phyloP scores from a whole-genome alignment of 2,888 invertebrate genomes.

The Nasonovia ribisnigri region DNA sequence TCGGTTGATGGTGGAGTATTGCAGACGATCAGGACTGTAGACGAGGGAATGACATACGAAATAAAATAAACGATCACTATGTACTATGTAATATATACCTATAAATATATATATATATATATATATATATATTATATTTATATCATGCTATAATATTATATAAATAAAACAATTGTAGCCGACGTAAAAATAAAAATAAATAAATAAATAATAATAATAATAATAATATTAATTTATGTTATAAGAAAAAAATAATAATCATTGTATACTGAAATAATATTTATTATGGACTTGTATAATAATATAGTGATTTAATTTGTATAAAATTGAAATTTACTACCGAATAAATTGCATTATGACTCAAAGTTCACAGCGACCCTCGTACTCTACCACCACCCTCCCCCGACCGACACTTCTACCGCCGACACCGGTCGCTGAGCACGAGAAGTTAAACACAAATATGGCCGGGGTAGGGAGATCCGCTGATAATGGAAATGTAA shows the following conservation, averaged over 20 bases:
- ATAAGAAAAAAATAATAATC: slow-evolving; percentile 25
- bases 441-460: slow-evolving; percentile 33
- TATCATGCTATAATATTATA: not conserved
- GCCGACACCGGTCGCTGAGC: not conserved
- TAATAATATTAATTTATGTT: not conserved
- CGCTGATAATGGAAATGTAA: slow-evolving; percentile 52
- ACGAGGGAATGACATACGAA: too few relatives aligned
- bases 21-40: too few relatives aligned
- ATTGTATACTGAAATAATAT: slow-evolving; percentile 49
- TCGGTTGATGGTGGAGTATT: not conserved
- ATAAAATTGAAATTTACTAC: slow-evolving; percentile 45
- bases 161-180: slow-evolving; percentile 39
- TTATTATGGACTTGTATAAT: slow-evolving; percentile 40
- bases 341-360: slow-evolving; percentile 10
- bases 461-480: not conserved
- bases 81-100: not conserved
- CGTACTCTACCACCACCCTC: not conserved
- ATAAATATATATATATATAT: too few relatives aligned
- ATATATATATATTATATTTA: not conserved
- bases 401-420: not conserved
- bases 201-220: slow-evolving; percentile 8
- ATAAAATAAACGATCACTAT: not conserved
- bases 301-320: slow-evolving; percentile 60
- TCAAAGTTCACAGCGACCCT: not conserved
- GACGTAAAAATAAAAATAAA: not conserved